Evolutionary conservation across 2,797 vertebrate species (phyloP), one percentile per base, ranked within the genome.

Genomic region (Gastrophryne carolinensis): DNA sequence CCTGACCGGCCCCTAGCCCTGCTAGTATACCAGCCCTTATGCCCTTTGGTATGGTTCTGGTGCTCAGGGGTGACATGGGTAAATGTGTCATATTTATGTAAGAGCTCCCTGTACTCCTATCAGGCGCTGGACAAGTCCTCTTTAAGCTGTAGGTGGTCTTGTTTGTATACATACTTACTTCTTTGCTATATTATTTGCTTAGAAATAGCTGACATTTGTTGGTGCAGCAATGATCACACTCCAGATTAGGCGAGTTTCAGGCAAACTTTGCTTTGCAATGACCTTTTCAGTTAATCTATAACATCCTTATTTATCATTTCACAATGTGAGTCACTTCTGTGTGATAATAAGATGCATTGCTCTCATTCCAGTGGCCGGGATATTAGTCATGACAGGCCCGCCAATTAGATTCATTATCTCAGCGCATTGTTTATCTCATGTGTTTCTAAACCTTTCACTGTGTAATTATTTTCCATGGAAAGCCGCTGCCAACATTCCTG

Each of bases 401-500:
- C 62, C 61, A 21, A 49, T 65, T 30, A 50, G 44, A 32, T 44
- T 34, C 6, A 34, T 44, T 66, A 66, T 11, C 29, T 34, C 23
- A 66, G 23, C 10, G 24, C 63, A 34, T 34, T 52, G 63, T 52
- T 66, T 52, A 13, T 50, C 35, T 66, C 62, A 63, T 19, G 35
- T 21, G 47, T 13, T 50, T 8, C 29, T 52, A 30, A 65, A 23
- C 19, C 7, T 35, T 34, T 66, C 23, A 52, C 23, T 44, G 39
- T n/a, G 15, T n/a, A 44, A 44, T n/a, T 17, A 44, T 44, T 44
- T 17, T n/a, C 15, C 3, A 17, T 44, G 39, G 13, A 13, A 44
- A 44, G 12, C 4, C 5, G 8, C 15, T 44, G 39, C 39, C 39
- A 44, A 44, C 39, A 44, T 44, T 44, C 39, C 39, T 44, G 15